phyloP scores from a whole-genome alignment of 2,113 vertebrate species.

The Erythrocebus patas region DNA sequence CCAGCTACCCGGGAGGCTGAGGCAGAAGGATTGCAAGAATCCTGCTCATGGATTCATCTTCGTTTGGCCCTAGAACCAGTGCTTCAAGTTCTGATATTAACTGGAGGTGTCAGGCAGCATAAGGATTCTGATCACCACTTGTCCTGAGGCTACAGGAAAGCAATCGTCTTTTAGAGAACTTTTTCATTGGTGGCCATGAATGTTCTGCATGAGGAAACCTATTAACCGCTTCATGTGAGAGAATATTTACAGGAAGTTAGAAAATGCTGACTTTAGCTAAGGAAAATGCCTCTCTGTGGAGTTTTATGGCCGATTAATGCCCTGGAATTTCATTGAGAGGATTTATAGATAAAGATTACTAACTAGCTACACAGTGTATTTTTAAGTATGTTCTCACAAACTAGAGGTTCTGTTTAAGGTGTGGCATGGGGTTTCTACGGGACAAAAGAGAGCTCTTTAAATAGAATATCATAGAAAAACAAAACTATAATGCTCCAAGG shows the following conservation, averaged over 20 bases:
- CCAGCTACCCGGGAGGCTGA: too few species aligned
- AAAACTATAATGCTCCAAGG: not conserved
- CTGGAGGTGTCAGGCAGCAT: conserved; percentile 67
- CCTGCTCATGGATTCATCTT: not conserved
- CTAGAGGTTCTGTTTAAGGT: not conserved
- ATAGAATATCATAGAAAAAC: not conserved
- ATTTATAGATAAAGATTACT: conserved; percentile 76
- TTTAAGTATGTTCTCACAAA: conserved; percentile 27
- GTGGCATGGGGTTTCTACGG: not conserved
- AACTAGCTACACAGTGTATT: conserved; percentile 56
- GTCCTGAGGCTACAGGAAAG: conserved; percentile 73
- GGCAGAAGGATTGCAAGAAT: too few species aligned
- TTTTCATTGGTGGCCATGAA: conserved; percentile 77
- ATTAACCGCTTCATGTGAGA: conserved; percentile 80
- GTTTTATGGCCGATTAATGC: conserved; percentile 74
- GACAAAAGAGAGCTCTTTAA: conserved; percentile 25
- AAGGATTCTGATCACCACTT: conserved; percentile 62
- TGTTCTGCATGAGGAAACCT: conserved; percentile 83
- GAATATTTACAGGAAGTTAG: conserved; percentile 79
- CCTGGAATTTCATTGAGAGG: conserved; percentile 77
- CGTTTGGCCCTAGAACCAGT: conserved; percentile 57
- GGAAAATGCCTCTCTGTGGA: conserved; percentile 71
- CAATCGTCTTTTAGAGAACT: conserved; percentile 78
- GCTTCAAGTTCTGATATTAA: conserved; percentile 66
- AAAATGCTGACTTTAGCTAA: conserved; percentile 80